phyloP scores from a whole-genome alignment of 92 coral and sea anemone genomes.

The Desmophyllum pertusum region DNA sequence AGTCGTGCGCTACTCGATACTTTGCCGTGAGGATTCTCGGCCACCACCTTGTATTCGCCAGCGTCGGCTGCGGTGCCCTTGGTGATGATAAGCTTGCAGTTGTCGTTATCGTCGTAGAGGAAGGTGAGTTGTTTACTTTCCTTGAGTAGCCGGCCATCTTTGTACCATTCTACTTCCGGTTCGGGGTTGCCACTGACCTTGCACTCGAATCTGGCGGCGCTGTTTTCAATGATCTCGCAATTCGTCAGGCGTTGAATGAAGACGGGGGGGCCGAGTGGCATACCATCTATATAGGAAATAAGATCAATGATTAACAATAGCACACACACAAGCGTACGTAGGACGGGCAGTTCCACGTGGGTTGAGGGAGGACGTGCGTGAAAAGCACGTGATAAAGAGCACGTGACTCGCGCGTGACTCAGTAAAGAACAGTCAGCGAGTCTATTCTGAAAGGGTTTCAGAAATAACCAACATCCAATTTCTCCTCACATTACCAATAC shows the following conservation, averaged over 20 bases:
- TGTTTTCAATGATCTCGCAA: constrained; percentile 94
- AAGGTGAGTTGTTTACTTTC: constrained; percentile 98
- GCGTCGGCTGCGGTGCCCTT: constrained; percentile 92
- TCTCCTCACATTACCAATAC: no score
- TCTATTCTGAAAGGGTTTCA: neutral
- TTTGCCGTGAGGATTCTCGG: constrained; percentile 87
- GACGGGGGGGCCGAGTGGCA: constrained; percentile 97
- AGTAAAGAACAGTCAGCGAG: neutral
- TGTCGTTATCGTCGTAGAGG: constrained; percentile 92
- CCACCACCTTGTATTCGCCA: constrained; percentile 95
- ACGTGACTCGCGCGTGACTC: neutral
- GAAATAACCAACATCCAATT: no score
- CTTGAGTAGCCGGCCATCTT: constrained; percentile 80
- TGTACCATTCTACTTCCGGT: constrained; percentile 96
- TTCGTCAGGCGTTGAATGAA: constrained; percentile 84
- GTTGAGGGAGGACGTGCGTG: neutral
- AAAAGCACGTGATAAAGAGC: neutral
- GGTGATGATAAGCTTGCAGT: constrained; percentile 93
- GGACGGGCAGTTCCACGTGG: constrained; percentile 37
- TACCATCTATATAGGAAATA: constrained; percentile 81
- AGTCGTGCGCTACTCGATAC: constrained; percentile 86
- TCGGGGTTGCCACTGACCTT: constrained; percentile 92
- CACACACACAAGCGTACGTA: constrained; percentile 43
- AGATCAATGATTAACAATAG: constrained; percentile 47
- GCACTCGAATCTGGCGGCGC: constrained; percentile 98